These are phyloP conservation scores for Sicus ferrugineus DNA, from an alignment of 2,888 invertebrate species.

Conservation along the genomic window DNA sequence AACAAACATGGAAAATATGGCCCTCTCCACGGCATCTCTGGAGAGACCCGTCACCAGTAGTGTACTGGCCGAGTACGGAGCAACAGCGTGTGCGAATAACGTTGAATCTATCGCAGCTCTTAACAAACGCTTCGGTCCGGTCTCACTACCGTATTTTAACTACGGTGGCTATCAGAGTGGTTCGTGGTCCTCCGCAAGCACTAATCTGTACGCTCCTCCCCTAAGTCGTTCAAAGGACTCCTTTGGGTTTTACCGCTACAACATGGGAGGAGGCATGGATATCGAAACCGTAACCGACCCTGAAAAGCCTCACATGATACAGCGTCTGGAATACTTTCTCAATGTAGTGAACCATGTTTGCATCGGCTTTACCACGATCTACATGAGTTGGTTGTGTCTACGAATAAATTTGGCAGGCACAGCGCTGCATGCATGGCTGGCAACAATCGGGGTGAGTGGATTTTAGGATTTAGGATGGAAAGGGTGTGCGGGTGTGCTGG, in stretches of 20 bases:
- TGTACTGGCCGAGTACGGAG: constrained; percentile 53
- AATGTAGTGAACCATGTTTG: constrained; percentile 59
- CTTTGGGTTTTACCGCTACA: constrained; percentile 28
- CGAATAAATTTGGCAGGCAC: constrained; percentile 49
- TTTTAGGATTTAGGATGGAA: not conserved
- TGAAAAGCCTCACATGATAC: constrained; percentile 44
- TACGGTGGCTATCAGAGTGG: constrained; percentile 38
- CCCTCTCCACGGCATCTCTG: constrained; percentile 8
- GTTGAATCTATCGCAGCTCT: constrained; percentile 27
- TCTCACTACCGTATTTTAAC: not conserved
- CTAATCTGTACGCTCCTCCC: constrained; percentile 37
- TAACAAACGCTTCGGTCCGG: constrained; percentile 23
- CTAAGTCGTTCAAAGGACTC: constrained; percentile 40
- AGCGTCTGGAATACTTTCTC: constrained; percentile 49
- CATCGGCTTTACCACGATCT: constrained; percentile 60
- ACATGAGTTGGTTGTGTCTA: constrained; percentile 56
- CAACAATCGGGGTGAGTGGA: constrained; percentile 58
- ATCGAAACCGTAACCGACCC: constrained; percentile 41
- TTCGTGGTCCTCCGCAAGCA: constrained; percentile 29
- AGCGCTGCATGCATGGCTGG: constrained; percentile 57
- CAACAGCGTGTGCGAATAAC: constrained; percentile 46
- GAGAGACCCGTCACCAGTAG: constrained; percentile 41
- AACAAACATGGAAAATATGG: not conserved
- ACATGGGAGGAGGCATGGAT: constrained; percentile 44
- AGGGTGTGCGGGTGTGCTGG: not conserved